phyloP scores from a whole-genome alignment of 2,113 vertebrate species.

The Apeltes quadracus region DNA sequence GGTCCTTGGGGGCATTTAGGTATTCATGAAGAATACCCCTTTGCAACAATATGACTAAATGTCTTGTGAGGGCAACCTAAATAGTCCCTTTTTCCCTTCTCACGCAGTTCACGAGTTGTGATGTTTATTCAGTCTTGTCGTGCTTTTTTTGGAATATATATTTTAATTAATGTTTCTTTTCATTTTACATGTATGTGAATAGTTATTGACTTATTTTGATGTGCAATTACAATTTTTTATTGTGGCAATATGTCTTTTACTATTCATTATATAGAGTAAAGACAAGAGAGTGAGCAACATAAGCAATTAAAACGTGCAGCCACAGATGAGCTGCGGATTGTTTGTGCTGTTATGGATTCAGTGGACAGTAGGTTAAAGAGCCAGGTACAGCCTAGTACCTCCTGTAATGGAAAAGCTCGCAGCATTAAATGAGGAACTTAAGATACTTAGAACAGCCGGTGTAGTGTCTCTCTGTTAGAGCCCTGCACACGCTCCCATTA shows the following conservation, averaged over 20 bases:
- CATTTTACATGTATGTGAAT: background rate
- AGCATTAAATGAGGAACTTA: slow-evolving; percentile 24
- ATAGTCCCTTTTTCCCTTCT: background rate
- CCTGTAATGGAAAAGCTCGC: slow-evolving; percentile 16
- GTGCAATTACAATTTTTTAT: background rate
- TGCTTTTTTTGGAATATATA: background rate
- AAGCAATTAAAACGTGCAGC: background rate
- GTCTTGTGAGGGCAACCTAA: background rate
- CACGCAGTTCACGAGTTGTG: background rate
- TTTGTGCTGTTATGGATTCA: too few relatives aligned
- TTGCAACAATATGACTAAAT: background rate
- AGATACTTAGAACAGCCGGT: slow-evolving; percentile 23
- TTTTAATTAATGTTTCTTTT: background rate
- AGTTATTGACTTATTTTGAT: background rate
- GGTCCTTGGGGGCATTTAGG: background rate
- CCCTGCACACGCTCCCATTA: slow-evolving; percentile 49
- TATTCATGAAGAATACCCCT: background rate
- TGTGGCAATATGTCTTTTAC: too few relatives aligned
- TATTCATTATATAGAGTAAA: background rate
- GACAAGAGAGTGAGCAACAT: background rate
- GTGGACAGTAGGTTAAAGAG: background rate
- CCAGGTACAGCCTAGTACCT: background rate
- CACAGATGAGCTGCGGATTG: background rate
- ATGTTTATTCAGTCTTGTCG: background rate
- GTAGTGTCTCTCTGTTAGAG: slow-evolving; percentile 2